Conservation (phyloP, 2,797 vertebrate genomes). For the Microtus agrestis region DNA sequence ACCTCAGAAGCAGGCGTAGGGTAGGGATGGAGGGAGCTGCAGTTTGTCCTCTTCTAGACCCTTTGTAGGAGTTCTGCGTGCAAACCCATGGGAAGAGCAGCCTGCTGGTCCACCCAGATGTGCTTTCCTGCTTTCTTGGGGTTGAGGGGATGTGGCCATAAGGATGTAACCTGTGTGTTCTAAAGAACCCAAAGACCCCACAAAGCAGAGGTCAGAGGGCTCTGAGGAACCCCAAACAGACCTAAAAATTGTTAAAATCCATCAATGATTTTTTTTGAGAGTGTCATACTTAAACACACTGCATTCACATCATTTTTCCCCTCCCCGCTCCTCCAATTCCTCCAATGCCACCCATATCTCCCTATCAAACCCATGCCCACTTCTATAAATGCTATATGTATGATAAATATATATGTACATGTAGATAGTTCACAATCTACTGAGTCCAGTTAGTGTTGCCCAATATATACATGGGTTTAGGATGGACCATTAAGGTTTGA, state of each 20-base stretch:
- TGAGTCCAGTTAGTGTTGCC: neutral
- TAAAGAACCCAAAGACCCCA: neutral
- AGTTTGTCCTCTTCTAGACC: neutral
- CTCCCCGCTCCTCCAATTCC: neutral
- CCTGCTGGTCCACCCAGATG: neutral
- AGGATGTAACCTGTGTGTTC: neutral
- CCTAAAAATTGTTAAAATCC: neutral
- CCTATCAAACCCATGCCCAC: neutral
- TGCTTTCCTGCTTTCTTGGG: neutral
- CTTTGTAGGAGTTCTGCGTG: neutral
- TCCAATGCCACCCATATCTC: neutral
- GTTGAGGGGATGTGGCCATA: accelerated
- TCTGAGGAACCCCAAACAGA: neutral
- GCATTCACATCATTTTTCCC: neutral
- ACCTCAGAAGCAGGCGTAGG: slow-evolving; percentile 34
- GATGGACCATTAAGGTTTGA: neutral
- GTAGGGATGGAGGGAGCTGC: neutral
- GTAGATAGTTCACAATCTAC: neutral
- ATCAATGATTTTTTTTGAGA: neutral
- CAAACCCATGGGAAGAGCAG: neutral
- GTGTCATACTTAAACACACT: neutral
- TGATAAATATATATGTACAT: neutral
- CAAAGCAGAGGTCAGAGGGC: neutral
- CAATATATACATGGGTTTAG: neutral
- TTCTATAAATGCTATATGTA: neutral